Conservation (phyloP, 2,888 invertebrate genomes). For the Apomyelois bistriatella region DNA sequence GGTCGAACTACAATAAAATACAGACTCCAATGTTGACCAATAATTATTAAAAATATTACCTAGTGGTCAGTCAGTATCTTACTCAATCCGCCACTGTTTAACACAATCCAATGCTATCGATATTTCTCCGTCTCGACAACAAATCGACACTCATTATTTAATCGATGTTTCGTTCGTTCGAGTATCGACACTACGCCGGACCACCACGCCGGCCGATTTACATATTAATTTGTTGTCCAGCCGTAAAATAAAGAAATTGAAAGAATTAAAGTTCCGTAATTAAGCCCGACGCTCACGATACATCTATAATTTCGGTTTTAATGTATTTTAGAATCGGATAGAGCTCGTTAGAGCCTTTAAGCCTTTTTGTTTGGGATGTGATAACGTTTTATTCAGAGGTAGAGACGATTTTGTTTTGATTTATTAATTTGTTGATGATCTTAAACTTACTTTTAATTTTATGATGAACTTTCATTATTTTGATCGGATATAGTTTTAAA, state of each 20-base stretch:
- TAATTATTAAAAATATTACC: background rate
- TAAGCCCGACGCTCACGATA: constrained; percentile 58
- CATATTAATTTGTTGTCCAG: constrained; percentile 76
- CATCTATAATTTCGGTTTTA: constrained; percentile 64
- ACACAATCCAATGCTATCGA: constrained; percentile 14
- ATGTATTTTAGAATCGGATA: constrained; percentile 42
- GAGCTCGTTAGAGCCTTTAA: constrained; percentile 35
- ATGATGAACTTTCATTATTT: no score
- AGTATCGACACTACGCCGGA: constrained; percentile 37
- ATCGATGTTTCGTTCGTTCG: constrained; percentile 44
- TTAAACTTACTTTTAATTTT: no score
- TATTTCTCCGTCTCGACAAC: background rate
- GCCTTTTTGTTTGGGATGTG: constrained; percentile 38
- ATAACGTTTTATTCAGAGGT: constrained; percentile 22
- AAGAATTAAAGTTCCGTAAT: constrained; percentile 62
- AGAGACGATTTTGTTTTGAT: background rate
- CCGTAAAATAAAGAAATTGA: constrained; percentile 77
- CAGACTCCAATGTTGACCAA: no score
- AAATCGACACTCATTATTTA: constrained; percentile 44
- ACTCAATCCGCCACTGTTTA: background rate
- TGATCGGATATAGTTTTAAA: no score
- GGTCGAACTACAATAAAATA: no score
- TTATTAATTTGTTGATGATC: background rate
- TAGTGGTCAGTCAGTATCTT: background rate
- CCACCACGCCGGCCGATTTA: constrained; percentile 71